phyloP scores from a whole-genome alignment of 2,888 invertebrate genomes.

The Trissolcus japonicus region DNA sequence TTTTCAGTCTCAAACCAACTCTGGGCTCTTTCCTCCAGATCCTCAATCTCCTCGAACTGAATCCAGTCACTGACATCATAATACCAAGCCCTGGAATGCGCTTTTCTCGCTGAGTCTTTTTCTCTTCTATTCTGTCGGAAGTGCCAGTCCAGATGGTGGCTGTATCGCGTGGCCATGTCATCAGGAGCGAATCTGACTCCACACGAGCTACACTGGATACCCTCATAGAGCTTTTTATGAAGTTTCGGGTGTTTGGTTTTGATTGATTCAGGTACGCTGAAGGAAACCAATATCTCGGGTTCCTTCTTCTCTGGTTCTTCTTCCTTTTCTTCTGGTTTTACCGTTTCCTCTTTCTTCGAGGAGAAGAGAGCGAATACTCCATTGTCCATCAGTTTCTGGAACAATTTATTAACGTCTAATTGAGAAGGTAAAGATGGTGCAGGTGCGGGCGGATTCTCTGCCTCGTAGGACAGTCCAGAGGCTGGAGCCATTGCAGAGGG shows the following conservation, averaged over 20 bases:
- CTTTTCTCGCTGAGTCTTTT: slow-evolving; percentile 88
- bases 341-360: slow-evolving; percentile 68
- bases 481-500: slow-evolving; percentile 80
- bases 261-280: slow-evolving; percentile 84
- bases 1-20: slow-evolving; percentile 90
- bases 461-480: slow-evolving; percentile 74
- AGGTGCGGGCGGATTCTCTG: slow-evolving; percentile 67
- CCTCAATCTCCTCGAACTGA: slow-evolving; percentile 95
- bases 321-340: slow-evolving; percentile 65
- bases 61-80: slow-evolving; percentile 94
- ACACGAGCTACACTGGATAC: slow-evolving; percentile 97
- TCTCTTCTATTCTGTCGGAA: slow-evolving; percentile 95
- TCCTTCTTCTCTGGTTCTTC: slow-evolving; percentile 62
- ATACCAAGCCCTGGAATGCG: slow-evolving; percentile 92
- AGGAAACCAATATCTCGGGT: slow-evolving; percentile 80
- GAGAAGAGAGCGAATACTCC: slow-evolving; percentile 82
- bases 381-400: slow-evolving; percentile 89
- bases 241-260: slow-evolving; percentile 86
- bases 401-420: slow-evolving; percentile 88
- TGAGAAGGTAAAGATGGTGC: slow-evolving; percentile 70
- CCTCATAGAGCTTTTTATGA: slow-evolving; percentile 85
- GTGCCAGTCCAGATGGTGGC: slow-evolving; percentile 99
- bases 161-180: slow-evolving; percentile 88
- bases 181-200: slow-evolving; percentile 95
- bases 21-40: slow-evolving; percentile 92